phyloP scores from a whole-genome alignment of 2,113 vertebrate genomes.

The Tachycineta bicolor region DNA sequence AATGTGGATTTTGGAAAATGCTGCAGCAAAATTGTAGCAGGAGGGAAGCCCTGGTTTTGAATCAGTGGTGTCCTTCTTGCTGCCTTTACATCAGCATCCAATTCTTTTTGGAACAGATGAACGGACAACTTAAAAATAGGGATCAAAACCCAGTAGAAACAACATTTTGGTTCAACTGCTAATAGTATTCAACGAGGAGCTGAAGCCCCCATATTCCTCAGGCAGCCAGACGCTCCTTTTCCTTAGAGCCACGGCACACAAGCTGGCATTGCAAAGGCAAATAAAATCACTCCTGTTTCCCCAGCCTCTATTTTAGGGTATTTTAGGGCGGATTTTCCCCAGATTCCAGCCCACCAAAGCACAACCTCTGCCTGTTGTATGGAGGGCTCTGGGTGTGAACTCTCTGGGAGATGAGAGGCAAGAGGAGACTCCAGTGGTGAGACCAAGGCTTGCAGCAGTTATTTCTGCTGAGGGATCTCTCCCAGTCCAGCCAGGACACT shows the following conservation, averaged over 20 bases:
- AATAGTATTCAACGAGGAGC: background rate
- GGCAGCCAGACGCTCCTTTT: background rate
- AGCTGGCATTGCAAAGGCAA: background rate
- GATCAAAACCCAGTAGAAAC: background rate
- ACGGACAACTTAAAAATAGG: background rate
- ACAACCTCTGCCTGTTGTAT: fast-evolving
- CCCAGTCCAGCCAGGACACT: background rate
- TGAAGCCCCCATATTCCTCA: background rate
- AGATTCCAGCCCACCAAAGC: background rate
- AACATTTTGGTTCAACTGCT: background rate
- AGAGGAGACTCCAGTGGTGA: background rate
- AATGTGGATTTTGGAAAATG: background rate
- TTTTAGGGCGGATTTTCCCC: background rate
- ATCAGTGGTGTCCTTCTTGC: background rate
- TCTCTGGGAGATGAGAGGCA: background rate
- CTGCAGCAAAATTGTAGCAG: background rate
- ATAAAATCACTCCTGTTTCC: background rate
- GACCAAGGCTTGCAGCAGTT: background rate
- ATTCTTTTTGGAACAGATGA: background rate
- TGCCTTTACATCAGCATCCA: background rate
- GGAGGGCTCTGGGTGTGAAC: background rate
- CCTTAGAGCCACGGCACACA: background rate
- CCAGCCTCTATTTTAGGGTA: background rate
- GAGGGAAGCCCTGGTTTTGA: background rate
- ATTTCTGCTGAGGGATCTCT: background rate